Evolutionary conservation across 2,797 vertebrate species (phyloP).

Genomic region (Enteromius argenteus): DNA sequence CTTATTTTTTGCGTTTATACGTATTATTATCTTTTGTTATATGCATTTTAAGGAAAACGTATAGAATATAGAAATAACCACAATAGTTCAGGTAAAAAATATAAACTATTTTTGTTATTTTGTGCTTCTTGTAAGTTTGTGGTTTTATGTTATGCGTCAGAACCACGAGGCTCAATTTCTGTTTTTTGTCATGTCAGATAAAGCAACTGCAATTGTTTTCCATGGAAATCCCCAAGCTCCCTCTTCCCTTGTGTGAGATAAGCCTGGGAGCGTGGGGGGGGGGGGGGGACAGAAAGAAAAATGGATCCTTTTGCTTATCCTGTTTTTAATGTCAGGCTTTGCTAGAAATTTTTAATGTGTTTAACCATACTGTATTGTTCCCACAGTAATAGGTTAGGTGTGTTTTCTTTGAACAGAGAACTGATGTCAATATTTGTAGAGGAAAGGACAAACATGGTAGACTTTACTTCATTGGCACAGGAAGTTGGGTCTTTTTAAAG

Average conservation of each 20-base stretch:
- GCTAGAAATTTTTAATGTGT: neutral
- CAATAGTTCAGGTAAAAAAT: no score
- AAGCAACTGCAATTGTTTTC: neutral
- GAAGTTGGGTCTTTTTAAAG: neutral
- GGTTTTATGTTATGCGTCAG: neutral
- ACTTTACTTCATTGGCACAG: neutral
- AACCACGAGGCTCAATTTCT: neutral
- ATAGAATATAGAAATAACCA: neutral
- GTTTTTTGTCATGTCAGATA: neutral
- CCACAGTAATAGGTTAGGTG: neutral
- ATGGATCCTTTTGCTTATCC: neutral
- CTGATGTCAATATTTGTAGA: slow-evolving; percentile 40
- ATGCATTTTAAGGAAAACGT: neutral
- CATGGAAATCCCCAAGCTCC: slow-evolving; percentile 13
- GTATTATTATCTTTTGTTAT: neutral
- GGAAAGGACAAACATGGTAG: slow-evolving; percentile 28
- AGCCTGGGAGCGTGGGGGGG: neutral
- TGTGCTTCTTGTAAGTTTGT: neutral
- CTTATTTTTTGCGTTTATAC: neutral
- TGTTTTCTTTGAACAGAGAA: slow-evolving; percentile 24
- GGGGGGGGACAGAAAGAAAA: neutral
- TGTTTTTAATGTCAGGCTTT: neutral
- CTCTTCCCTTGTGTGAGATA: neutral
- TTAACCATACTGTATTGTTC: neutral
- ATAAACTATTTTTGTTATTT: neutral